Conservation (phyloP, 2,797 vertebrate genomes). For the Acipenser transmontanus region DNA sequence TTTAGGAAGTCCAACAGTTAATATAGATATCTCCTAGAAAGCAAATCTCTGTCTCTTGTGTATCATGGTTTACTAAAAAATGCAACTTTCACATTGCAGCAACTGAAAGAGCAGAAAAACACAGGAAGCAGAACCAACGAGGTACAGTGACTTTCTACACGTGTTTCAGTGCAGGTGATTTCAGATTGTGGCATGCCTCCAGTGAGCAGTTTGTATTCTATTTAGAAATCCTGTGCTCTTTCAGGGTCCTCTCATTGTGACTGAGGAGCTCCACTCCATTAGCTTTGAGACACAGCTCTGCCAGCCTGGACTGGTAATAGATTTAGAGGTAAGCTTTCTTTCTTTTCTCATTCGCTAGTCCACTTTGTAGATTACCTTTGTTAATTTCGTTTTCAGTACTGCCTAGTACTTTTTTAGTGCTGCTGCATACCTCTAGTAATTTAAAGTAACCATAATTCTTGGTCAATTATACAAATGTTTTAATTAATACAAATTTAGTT, state of each 20-base stretch:
- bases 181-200: conserved; percentile 11
- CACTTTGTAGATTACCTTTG: too few species aligned
- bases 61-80: neutral
- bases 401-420: too few species aligned
- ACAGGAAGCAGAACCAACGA: conserved; percentile 82
- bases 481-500: too few species aligned
- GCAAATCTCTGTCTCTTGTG: conserved; percentile 11
- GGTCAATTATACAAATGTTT: too few species aligned
- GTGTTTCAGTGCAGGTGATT: conserved; percentile 1
- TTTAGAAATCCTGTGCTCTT: neutral
- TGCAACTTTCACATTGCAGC: conserved; percentile 49
- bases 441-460: too few species aligned
- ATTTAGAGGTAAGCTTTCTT: conserved; percentile 72
- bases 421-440: too few species aligned
- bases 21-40: too few species aligned
- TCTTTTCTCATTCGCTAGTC: neutral
- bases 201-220: neutral
- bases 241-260: conserved; percentile 72
- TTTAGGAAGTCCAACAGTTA: neutral
- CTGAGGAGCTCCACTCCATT: conserved; percentile 85
- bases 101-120: conserved; percentile 94
- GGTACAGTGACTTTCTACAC: conserved; percentile 50
- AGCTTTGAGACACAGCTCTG: conserved; percentile 81
- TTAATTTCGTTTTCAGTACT: too few species aligned
- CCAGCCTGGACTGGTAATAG: conserved; percentile 75